A percentile compares a stretch with the other conserved stretches of the same genome.
Evolutionary conservation across 2,888 invertebrate species (phyloP).

Genomic region (Drosophila setosimentum): DNA sequence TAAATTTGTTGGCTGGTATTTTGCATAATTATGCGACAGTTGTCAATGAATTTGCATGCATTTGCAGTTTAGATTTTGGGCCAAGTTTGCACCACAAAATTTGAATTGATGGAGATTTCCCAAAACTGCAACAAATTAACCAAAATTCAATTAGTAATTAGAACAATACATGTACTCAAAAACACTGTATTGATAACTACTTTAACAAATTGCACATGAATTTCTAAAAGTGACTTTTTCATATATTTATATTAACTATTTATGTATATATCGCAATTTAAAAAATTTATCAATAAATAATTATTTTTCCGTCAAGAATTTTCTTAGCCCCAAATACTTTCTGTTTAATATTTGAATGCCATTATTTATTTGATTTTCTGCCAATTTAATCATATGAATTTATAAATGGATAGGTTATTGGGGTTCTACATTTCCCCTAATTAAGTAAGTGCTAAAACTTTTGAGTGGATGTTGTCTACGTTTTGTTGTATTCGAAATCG

Average conservation of each 20-base stretch:
- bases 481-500: neutral
- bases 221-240: neutral
- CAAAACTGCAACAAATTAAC: conserved; percentile 33
- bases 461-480: neutral
- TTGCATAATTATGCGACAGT: conserved; percentile 70
- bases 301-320: neutral
- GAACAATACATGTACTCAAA: neutral
- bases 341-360: neutral
- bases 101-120: conserved; percentile 2
- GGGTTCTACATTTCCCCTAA: neutral
- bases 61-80: conserved; percentile 30
- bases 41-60: conserved; percentile 63
- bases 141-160: conserved; percentile 50
- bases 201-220: neutral
- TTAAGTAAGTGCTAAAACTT: neutral
- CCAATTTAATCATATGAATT: neutral
- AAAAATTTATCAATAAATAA: neutral
- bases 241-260: neutral
- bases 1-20: conserved; percentile 61
- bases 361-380: neutral
- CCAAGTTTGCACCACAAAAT: conserved; percentile 47
- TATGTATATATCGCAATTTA: neutral
- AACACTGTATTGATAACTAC: neutral
- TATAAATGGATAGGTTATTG: neutral
- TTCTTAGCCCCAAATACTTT: neutral